phyloP scores from a whole-genome alignment of 2,888 invertebrate genomes.

The Odontomyia ornata region DNA sequence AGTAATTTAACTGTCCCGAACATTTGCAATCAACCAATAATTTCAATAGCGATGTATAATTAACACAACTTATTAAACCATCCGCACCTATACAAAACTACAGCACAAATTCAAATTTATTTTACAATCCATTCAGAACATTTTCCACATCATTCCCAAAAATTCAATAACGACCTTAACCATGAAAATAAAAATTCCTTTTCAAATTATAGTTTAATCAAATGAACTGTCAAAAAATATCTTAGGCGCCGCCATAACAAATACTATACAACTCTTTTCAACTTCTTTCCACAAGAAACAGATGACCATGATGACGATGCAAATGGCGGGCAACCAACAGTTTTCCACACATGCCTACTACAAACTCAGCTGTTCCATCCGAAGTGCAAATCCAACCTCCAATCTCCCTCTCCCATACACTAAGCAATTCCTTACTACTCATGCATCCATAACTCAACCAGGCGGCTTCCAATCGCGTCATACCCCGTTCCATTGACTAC shows the following conservation, averaged over 20 bases:
- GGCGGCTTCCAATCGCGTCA: constrained; percentile 18
- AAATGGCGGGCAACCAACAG: background rate
- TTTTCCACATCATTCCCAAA: constrained; percentile 12
- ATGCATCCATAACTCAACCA: constrained; percentile 13
- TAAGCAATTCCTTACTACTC: background rate
- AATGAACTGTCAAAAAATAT: constrained; percentile 27
- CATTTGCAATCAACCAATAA: too few species aligned
- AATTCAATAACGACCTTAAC: constrained; percentile 1
- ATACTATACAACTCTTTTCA: background rate
- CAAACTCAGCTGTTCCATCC: background rate
- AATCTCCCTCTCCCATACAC: constrained; percentile 13
- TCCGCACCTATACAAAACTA: too few species aligned
- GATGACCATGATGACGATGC: background rate
- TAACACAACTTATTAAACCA: too few species aligned
- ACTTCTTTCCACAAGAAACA: background rate
- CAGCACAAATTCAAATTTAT: too few species aligned
- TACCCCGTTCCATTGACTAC: background rate
- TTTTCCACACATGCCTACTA: background rate
- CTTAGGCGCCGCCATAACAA: constrained; percentile 27
- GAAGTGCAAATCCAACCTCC: constrained; percentile 8
- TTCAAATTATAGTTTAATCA: constrained; percentile 9
- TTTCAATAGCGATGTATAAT: too few species aligned
- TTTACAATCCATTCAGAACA: background rate
- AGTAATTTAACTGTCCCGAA: too few species aligned
- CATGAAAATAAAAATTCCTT: background rate